Conservation (phyloP, 2,888 invertebrate genomes). For the Bembecia ichneumoniformis region DNA sequence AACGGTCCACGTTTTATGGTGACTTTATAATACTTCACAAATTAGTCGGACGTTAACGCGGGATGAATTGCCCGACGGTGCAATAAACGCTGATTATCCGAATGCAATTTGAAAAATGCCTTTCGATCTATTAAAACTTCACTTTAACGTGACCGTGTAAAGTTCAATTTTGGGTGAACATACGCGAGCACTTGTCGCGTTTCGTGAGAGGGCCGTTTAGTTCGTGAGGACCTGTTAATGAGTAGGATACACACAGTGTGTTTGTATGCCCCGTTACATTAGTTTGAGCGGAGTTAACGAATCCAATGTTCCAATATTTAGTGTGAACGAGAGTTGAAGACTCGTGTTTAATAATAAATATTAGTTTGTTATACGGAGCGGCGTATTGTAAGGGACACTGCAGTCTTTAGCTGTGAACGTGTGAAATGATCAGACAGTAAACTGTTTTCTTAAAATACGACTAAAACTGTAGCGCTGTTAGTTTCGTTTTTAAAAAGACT, state of each 20-base stretch:
- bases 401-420: constrained; percentile 19
- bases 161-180: constrained; percentile 12
- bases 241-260: constrained; percentile 53
- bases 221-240: constrained; percentile 64
- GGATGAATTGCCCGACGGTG: constrained; percentile 59
- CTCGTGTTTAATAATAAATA: constrained; percentile 62
- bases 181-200: constrained; percentile 12
- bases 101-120: constrained; percentile 41
- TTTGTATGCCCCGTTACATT: constrained; percentile 64
- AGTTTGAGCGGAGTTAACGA: constrained; percentile 60
- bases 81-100: constrained; percentile 59
- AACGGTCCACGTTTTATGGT: constrained; percentile 44
- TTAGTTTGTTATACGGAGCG: constrained; percentile 54
- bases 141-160: constrained; percentile 19
- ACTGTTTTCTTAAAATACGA: neutral
- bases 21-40: constrained; percentile 61
- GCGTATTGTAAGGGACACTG: constrained; percentile 43
- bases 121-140: neutral
- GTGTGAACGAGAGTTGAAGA: constrained; percentile 60
- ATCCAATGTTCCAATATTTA: constrained; percentile 58
- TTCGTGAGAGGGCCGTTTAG: constrained; percentile 13
- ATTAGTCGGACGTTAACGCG: constrained; percentile 69
- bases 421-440: neutral
- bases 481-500: no score
- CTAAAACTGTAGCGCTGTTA: no score